Evolutionary conservation across 2,888 invertebrate genomes (phyloP).

Genomic region (Cataglyphis rosenhaueri): DNA sequence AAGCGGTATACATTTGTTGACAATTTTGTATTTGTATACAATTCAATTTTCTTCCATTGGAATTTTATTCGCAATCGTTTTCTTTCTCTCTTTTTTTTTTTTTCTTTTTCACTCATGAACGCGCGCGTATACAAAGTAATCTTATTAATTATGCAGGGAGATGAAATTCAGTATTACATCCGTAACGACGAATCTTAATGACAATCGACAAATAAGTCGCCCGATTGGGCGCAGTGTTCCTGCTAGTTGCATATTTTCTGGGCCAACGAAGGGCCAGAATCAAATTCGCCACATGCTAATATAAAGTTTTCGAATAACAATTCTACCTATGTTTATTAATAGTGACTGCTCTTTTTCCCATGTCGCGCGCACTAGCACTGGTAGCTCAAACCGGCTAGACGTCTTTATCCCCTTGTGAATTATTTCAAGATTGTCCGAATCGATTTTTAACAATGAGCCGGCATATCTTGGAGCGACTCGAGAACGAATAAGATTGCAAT

Average conservation of each 20-base stretch:
- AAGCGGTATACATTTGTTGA: conserved; percentile 22
- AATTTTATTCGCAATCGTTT: conserved; percentile 39
- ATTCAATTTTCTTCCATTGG: conserved; percentile 33
- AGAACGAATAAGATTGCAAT: neutral
- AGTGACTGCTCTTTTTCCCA: conserved; percentile 64
- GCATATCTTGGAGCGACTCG: neutral
- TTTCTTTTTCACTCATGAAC: conserved; percentile 9
- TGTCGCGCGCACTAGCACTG: conserved; percentile 40
- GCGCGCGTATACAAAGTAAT: conserved; percentile 47
- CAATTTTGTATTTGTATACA: conserved; percentile 18
- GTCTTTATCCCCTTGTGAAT: conserved; percentile 55
- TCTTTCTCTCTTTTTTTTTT: neutral
- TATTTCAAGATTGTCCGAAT: conserved; percentile 46
- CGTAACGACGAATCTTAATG: conserved; percentile 65
- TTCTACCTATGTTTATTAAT: conserved; percentile 75
- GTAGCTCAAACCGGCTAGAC: conserved; percentile 63
- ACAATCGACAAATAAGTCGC: conserved; percentile 59
- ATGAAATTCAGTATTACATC: conserved; percentile 54
- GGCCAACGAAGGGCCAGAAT: conserved; percentile 15
- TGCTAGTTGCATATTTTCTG: conserved; percentile 35
- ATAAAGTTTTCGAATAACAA: conserved; percentile 71
- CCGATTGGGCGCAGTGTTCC: conserved; percentile 56
- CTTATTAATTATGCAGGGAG: conserved; percentile 63
- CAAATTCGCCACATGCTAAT: conserved; percentile 68
- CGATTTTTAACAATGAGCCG: conserved; percentile 15